Evolutionary conservation across 2,797 vertebrate genomes (phyloP), one percentile per base, ranked within the genome.

Genomic region (Smutsia temminckii): DNA sequence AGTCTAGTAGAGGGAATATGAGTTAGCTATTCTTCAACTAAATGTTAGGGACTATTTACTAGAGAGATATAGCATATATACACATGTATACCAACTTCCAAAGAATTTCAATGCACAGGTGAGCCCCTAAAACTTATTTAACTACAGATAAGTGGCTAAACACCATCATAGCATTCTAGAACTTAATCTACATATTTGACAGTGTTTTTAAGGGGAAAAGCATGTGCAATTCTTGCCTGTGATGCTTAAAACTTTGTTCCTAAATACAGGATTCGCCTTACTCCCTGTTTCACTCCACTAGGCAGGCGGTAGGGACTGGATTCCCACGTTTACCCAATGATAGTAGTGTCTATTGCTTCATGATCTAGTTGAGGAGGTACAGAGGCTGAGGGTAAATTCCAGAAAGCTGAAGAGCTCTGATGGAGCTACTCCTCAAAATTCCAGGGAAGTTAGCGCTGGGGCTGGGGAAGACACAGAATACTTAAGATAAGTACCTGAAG

Each of bases 241-340:
- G 32, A 51, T 83, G 59, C 77, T 34, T 92, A 74, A 68, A 89
- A 89, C 46, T 40, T 95, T 85, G 61, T 89, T 97, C 16, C 32
- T 59, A 80, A 29, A 32, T 17, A 90, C 42, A 89, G 32, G 14
- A 64, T 5, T 87, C 17, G 59, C 29, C 37, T 77, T 68, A 29
- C 5, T 80, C 49, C 25, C 37, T 49, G 4, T 80, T 92, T 14
- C 9, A 46, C 1, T 69, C n/a, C 51, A 49, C 21, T 29, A 79
- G 23, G 27, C 42, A 49, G 80, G 37, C 20, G 63, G 27, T 46
- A 81, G 14, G 17, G 10, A n/a, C 51, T 87, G 25, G 23, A 75
- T 79, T 91, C 46, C 71, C 25, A 4, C 89, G 89, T 84, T 34
- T 80, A 59, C 42, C 14, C 63, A 75, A 21, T 32, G 13, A 51